These are phyloP conservation scores for Acrocephalus arundinaceus DNA, from an alignment of 2,113 vertebrate species.

Conservation along the genomic window DNA sequence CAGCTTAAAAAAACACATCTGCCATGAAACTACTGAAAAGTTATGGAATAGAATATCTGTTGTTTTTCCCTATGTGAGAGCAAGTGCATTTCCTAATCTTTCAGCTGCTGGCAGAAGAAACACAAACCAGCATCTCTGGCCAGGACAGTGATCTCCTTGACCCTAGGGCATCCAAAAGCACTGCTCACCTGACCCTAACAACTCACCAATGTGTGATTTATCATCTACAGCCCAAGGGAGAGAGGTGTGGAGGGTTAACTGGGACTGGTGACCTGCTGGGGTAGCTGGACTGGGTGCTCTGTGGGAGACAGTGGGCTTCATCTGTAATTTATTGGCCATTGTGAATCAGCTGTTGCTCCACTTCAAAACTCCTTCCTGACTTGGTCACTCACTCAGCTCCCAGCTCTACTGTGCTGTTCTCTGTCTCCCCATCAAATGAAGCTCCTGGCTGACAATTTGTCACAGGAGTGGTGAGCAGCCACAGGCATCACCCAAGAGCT, in stretches of 20 bases:
- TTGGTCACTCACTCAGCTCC: neutral
- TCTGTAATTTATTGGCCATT: neutral
- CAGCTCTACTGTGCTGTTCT: neutral
- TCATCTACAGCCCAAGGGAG: neutral
- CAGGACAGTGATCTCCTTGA: neutral
- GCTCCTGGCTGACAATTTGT: neutral
- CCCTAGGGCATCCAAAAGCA: neutral
- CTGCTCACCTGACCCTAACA: neutral
- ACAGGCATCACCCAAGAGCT: neutral
- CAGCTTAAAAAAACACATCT: neutral
- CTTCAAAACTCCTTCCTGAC: neutral
- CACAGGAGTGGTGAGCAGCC: neutral
- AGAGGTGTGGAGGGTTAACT: neutral
- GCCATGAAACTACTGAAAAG: neutral
- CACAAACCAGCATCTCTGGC: neutral
- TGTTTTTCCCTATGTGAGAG: neutral
- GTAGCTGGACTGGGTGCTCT: neutral
- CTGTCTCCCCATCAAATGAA: neutral
- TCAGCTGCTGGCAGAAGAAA: neutral
- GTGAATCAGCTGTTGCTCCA: neutral
- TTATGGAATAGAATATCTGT: neutral
- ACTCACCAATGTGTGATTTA: rapidly evolving
- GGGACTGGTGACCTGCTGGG: neutral
- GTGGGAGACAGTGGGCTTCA: neutral
- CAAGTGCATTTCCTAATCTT: neutral